phyloP scores from a whole-genome alignment of 1,140 invertebrate species.

The Halictus rubicundus region DNA sequence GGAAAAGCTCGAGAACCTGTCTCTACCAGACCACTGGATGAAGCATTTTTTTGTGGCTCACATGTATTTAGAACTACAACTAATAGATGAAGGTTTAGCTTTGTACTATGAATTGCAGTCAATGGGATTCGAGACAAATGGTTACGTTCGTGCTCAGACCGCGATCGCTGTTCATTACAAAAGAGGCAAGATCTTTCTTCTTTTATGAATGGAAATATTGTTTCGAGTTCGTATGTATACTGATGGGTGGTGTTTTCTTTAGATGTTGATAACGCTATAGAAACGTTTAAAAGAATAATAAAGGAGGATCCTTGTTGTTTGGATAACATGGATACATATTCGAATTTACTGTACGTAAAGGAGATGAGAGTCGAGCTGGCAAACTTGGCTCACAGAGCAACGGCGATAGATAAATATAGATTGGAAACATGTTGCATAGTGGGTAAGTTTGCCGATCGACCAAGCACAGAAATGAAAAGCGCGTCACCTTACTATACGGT shows the following conservation, averaged over 20 bases:
- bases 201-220: neutral
- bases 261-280: slow-evolving; percentile 95
- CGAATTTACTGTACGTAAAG: slow-evolving; percentile 97
- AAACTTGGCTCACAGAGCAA: slow-evolving; percentile 94
- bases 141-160: slow-evolving; percentile 95
- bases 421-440: slow-evolving; percentile 99
- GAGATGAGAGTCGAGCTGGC: slow-evolving; percentile 96
- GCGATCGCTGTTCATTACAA: slow-evolving; percentile 96
- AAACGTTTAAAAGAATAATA: slow-evolving; percentile 90
- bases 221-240: slow-evolving; percentile 13
- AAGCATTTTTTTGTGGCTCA: slow-evolving; percentile 95
- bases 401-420: slow-evolving; percentile 97
- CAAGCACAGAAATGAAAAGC: neutral
- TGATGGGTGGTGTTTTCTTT: slow-evolving; percentile 44
- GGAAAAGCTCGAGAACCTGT: slow-evolving; percentile 84
- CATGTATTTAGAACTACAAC: slow-evolving; percentile 93
- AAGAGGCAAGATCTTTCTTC: slow-evolving; percentile 83
- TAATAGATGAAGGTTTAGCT: slow-evolving; percentile 93
- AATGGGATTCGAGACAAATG: slow-evolving; percentile 92
- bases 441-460: slow-evolving; percentile 83
- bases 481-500: neutral
- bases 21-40: slow-evolving; percentile 95
- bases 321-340: slow-evolving; percentile 98
- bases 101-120: slow-evolving; percentile 89
- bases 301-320: slow-evolving; percentile 94